Percentiles rank a stretch among this genome's conserved stretches.
These are phyloP conservation scores for Hirtodrosophila alboralis DNA, from an alignment of 2,888 invertebrate genomes.

Conservation along the genomic window DNA sequence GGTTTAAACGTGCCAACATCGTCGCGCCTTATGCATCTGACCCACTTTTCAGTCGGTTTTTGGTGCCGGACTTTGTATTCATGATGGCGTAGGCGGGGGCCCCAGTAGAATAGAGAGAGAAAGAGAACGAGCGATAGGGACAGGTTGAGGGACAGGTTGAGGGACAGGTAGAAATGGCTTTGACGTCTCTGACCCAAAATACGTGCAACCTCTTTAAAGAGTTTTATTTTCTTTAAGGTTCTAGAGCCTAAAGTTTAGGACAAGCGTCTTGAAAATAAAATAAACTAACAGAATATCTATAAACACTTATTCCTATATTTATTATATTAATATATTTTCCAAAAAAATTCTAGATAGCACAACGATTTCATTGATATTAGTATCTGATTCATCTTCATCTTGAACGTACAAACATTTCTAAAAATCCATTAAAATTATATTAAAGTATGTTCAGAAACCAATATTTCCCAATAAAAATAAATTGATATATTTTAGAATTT, in stretches of 20 bases:
- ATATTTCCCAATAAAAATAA: too few species aligned
- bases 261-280: too few species aligned
- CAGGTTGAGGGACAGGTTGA: neutral
- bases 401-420: too few species aligned
- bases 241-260: conserved; percentile 1
- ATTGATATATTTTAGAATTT: too few species aligned
- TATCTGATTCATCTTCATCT: too few species aligned
- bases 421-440: too few species aligned
- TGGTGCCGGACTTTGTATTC: conserved; percentile 73
- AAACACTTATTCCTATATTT: too few species aligned
- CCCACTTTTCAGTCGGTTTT: conserved; percentile 67
- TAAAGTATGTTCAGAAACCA: too few species aligned
- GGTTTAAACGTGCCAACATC: conserved; percentile 39
- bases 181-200: conserved; percentile 46
- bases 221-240: conserved; percentile 1
- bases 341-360: too few species aligned
- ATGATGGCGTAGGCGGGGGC: conserved; percentile 49
- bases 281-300: too few species aligned
- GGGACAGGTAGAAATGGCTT: neutral
- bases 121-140: conserved; percentile 10
- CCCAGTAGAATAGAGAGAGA: conserved; percentile 6
- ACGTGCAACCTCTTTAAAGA: conserved; percentile 23
- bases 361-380: too few species aligned
- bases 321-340: too few species aligned
- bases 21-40: conserved; percentile 79